Conservation (phyloP, 2,888 invertebrate species). For the Protula sp. region DNA sequence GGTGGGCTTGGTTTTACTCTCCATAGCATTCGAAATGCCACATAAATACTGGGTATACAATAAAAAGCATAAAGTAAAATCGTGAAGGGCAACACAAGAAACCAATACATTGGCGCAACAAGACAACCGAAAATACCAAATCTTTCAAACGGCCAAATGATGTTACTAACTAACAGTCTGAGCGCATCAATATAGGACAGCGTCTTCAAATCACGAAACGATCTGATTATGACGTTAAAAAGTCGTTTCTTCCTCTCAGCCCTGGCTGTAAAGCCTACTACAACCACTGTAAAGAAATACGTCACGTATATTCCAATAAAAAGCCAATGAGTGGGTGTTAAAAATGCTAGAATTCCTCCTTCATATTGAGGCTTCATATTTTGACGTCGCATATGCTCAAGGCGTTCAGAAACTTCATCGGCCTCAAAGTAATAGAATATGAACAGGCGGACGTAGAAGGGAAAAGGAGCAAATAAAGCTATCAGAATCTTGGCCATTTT, state of each 20-base stretch:
- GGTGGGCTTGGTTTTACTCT: neutral
- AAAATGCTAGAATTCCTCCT: conserved; percentile 41
- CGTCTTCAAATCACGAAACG: conserved; percentile 41
- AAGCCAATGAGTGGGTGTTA: conserved; percentile 40
- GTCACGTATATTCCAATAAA: conserved; percentile 40
- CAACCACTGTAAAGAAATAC: conserved; percentile 35
- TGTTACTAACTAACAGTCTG: conserved; percentile 34
- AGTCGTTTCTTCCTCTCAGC: conserved; percentile 22
- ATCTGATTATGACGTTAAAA: conserved; percentile 32
- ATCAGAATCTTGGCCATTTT: conserved; percentile 32
- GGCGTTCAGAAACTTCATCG: conserved; percentile 32
- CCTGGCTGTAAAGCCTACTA: conserved; percentile 33
- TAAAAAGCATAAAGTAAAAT: conserved; percentile 34
- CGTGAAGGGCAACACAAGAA: conserved; percentile 33
- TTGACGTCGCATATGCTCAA: conserved; percentile 21
- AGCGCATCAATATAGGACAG: conserved; percentile 41
- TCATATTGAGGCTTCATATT: conserved; percentile 28
- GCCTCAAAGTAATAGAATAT: conserved; percentile 45
- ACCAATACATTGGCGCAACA: conserved; percentile 35
- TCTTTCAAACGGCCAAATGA: conserved; percentile 44
- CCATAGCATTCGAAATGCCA: conserved; percentile 37
- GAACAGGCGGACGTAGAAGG: conserved; percentile 40
- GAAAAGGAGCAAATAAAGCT: conserved; percentile 38
- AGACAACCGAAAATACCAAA: conserved; percentile 41
- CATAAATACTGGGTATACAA: conserved; percentile 42